Base-by-base conservation (phyloP, 2,888 invertebrate genomes). In the Nomada fabriciana region DNA sequence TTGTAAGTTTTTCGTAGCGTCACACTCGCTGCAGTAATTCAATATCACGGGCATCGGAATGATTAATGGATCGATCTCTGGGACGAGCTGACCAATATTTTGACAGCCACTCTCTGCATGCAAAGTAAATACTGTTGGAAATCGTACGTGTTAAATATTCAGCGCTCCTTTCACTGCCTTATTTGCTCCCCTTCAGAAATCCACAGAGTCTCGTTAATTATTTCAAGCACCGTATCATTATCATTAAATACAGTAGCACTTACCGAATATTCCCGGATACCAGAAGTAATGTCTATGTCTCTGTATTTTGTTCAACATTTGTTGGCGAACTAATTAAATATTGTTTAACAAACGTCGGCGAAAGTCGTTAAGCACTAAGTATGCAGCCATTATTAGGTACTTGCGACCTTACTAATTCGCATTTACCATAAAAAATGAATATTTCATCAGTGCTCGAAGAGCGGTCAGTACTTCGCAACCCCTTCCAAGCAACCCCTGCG, bases 131-230 rank as follows among this genome's bases (percentile, higher is more conserved):
- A 61, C 13, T 36, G 23, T 15, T 23, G 71, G 60, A 61, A 71
- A 71, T 61, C 71, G 71, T 20, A 53, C 29, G 52, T 23, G 71
- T 61, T 71, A 61, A 71, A 71, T 61, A 71, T 71, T 25, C 61
- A 42, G 23, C 13, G 20, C 23, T 53, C 61, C 52, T 61, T 71
- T 61, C 47, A 3, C 36, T 1, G 20, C 10, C 20, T 11, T 53
- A 52, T 61, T 71, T 71, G 61, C 36, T 71, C 18, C 23, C 61
- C 61, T 18, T 9, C 13, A 61, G 7, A 71, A 61, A 61, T 52
- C 52, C 15, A 53, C 23, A 50, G 20, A 2, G 7, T 2, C 18
- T 23, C 61, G 18, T 61, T 29, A 52, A 71, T 71, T 61, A 53
- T 71, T 71, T 23, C 18, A 2, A 7, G 13, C 52, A 4, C 0